A percentile compares a stretch with the other conserved stretches of the same genome.
phyloP scores from a whole-genome alignment of 1,140 invertebrate species.

The Andrena cerasifolii region DNA sequence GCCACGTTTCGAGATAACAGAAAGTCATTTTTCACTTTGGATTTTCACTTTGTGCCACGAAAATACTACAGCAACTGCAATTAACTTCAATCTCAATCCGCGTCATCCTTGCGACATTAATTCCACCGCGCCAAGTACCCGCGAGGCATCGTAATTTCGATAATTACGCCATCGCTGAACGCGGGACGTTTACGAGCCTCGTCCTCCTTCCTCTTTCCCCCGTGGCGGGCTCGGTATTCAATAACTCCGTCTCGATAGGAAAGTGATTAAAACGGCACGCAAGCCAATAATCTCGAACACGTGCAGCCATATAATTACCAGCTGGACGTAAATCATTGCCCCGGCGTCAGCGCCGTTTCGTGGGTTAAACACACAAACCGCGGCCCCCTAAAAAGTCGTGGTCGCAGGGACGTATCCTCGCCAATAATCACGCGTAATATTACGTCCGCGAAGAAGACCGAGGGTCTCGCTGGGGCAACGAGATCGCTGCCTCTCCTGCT shows the following conservation, averaged over 20 bases:
- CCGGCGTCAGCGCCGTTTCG: slow-evolving; percentile 31
- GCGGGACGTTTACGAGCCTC: too few species aligned
- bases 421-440: slow-evolving; percentile 31
- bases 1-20: too few species aligned
- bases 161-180: too few species aligned
- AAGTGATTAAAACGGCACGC: slow-evolving; percentile 30
- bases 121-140: too few species aligned
- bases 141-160: too few species aligned
- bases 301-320: slow-evolving; percentile 35
- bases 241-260: slow-evolving; percentile 28
- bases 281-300: slow-evolving; percentile 38
- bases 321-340: slow-evolving; percentile 21
- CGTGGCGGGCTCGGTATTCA: background rate
- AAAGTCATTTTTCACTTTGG: too few species aligned
- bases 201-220: too few species aligned
- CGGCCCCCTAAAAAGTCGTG: background rate
- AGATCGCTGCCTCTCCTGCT: background rate
- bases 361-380: slow-evolving; percentile 46
- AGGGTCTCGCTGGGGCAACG: background rate
- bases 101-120: background rate
- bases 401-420: too few species aligned
- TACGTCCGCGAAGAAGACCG: background rate
- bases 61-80: too few species aligned
- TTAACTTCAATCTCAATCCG: too few species aligned
- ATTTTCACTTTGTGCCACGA: too few species aligned